A percentile compares a stretch with the other conserved stretches of the same genome.
These are phyloP conservation scores for Drosophila bunnanda DNA, from an alignment of 2,888 invertebrate genomes.

Conservation along the genomic window DNA sequence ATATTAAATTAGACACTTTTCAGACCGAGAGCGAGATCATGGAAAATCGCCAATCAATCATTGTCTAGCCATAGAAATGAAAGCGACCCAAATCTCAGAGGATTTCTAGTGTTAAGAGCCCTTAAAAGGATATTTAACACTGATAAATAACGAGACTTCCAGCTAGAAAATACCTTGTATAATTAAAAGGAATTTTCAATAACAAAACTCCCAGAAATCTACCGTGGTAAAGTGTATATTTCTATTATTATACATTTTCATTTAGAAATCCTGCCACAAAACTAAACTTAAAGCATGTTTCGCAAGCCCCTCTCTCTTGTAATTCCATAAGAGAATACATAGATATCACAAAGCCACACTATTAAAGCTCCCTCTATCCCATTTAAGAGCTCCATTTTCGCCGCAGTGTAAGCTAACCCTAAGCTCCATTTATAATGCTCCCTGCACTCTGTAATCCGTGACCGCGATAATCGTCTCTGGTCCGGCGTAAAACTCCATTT, in stretches of 20 bases:
- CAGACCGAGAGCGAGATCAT: constrained; percentile 2
- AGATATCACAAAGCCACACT: background rate
- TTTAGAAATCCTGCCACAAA: too few relatives aligned
- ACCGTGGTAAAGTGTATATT: background rate
- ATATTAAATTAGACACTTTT: constrained; percentile 44
- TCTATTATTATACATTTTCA: background rate
- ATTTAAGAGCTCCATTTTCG: constrained; percentile 1
- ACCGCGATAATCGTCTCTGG: constrained; percentile 60
- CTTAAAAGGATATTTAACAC: background rate
- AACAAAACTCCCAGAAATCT: background rate
- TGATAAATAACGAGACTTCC: background rate
- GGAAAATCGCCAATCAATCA: constrained; percentile 40
- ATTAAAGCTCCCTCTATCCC: background rate
- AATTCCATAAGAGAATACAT: background rate
- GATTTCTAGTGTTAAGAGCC: background rate
- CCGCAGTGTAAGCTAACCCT: constrained; percentile 33
- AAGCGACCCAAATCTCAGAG: background rate
- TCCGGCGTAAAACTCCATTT: constrained; percentile 57
- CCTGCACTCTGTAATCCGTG: constrained; percentile 39
- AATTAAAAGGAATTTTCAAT: background rate
- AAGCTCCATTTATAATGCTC: constrained; percentile 53
- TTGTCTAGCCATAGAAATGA: constrained; percentile 29
- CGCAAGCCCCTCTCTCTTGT: background rate
- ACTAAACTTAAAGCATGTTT: background rate
- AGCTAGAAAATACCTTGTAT: background rate